phyloP scores from a whole-genome alignment of 2,888 invertebrate species.

The Orthosia cruda region DNA sequence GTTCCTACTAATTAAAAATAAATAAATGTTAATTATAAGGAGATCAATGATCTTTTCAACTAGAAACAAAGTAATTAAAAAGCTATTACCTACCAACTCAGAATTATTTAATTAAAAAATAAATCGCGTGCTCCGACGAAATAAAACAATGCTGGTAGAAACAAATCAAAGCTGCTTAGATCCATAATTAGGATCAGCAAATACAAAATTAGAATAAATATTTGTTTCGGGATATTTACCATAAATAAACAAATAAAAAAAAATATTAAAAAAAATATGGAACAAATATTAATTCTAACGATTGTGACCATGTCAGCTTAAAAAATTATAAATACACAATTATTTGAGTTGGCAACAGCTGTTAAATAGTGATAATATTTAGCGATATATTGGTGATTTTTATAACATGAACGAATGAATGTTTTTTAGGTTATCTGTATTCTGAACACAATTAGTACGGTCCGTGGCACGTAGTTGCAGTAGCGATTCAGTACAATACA shows the following conservation, averaged over 20 bases:
- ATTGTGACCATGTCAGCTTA: no score
- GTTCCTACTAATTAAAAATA: neutral
- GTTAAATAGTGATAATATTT: slow-evolving; percentile 22
- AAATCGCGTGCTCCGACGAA: slow-evolving; percentile 10
- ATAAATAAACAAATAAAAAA: no score
- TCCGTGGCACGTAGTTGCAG: slow-evolving; percentile 53
- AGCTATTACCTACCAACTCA: neutral
- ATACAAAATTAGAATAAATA: no score
- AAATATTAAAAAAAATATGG: no score
- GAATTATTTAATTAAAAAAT: neutral
- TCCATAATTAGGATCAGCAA: neutral
- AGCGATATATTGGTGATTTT: slow-evolving; percentile 25
- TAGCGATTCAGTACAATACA: slow-evolving; percentile 46
- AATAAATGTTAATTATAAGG: slow-evolving; percentile 1
- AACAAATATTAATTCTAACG: no score
- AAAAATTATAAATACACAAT: no score
- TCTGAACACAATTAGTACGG: slow-evolving; percentile 40
- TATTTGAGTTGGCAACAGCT: slow-evolving; percentile 24
- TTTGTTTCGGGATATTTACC: no score
- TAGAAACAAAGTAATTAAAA: slow-evolving; percentile 23
- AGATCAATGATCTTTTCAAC: slow-evolving; percentile 13
- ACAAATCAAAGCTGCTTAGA: neutral
- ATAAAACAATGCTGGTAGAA: neutral
- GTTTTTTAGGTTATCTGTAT: slow-evolving; percentile 53
- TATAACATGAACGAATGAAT: slow-evolving; percentile 22